A percentile compares a stretch with the other conserved stretches of the same genome.
These are phyloP conservation scores for Lymantria dispar DNA, from an alignment of 2,888 invertebrate genomes.

Conservation along the genomic window DNA sequence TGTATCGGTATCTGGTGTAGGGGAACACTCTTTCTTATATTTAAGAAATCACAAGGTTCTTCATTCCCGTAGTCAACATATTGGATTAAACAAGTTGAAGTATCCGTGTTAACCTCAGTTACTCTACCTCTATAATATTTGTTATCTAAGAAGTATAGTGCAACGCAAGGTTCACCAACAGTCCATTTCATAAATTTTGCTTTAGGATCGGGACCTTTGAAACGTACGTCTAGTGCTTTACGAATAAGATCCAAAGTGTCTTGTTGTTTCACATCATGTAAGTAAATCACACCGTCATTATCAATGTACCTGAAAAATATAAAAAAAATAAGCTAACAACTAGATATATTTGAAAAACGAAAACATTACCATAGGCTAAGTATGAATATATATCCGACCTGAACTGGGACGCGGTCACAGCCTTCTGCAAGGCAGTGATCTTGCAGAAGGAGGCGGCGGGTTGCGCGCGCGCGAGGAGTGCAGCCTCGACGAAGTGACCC, in stretches of 20 bases:
- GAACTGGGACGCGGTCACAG: too few species aligned
- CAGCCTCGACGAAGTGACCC: too few species aligned
- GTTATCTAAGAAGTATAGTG: slow-evolving; percentile 84
- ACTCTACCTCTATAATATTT: slow-evolving; percentile 88
- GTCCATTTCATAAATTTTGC: slow-evolving; percentile 80
- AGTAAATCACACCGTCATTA: slow-evolving; percentile 70
- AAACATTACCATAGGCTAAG: too few species aligned
- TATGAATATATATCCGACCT: too few species aligned
- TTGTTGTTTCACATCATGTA: slow-evolving; percentile 56
- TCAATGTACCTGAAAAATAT: slow-evolving; percentile 55
- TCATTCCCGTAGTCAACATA: slow-evolving; percentile 94
- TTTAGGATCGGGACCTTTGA: slow-evolving; percentile 65
- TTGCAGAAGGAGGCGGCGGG: too few species aligned
- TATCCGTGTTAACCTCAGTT: slow-evolving; percentile 59
- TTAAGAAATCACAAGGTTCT: slow-evolving; percentile 82
- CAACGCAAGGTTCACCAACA: slow-evolving; percentile 86
- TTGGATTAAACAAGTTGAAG: slow-evolving; percentile 75
- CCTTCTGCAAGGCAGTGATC: too few species aligned
- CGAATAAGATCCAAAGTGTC: slow-evolving; percentile 76
- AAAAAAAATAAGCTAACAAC: not conserved
- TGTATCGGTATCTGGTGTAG: slow-evolving; percentile 86
- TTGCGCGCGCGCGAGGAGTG: too few species aligned
- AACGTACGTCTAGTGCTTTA: slow-evolving; percentile 70
- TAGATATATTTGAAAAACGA: too few species aligned
- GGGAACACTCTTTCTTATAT: slow-evolving; percentile 84